A percentile compares a stretch with the other conserved stretches of the same genome.
Conservation (phyloP, 2,113 vertebrate species). For the Dendrocopos noguchii region DNA sequence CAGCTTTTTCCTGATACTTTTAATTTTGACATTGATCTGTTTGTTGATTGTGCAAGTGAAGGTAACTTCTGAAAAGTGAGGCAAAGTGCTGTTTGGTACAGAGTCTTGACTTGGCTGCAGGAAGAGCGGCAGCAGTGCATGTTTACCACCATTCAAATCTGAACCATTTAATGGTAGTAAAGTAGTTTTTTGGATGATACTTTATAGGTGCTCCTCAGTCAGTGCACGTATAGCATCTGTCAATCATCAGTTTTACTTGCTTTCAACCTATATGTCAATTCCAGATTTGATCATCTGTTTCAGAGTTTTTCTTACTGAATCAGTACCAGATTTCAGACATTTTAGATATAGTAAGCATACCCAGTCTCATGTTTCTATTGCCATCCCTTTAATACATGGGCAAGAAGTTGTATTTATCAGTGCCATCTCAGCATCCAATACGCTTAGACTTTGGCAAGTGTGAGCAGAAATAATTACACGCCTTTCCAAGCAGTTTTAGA, state of each 20-base stretch:
- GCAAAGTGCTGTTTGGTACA: neutral
- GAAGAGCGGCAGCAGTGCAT: neutral
- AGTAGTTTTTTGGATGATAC: neutral
- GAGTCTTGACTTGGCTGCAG: neutral
- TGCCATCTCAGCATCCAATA: neutral
- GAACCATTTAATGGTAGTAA: neutral
- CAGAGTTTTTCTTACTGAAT: neutral
- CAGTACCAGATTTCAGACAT: neutral
- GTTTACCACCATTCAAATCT: neutral
- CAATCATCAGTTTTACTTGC: neutral
- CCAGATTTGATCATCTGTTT: neutral
- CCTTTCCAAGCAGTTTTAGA: neutral
- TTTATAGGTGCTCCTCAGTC: neutral
- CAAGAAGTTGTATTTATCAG: neutral
- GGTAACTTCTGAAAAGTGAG: neutral
- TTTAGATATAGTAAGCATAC: neutral
- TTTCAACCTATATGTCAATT: accelerated
- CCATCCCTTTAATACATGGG: neutral
- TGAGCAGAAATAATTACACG: neutral
- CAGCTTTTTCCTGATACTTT: neutral
- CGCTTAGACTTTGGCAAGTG: neutral
- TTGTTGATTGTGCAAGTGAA: neutral
- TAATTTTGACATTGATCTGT: neutral
- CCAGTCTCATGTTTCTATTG: neutral
- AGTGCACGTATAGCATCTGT: neutral